Evolutionary conservation across 2,888 invertebrate species (phyloP).

Genomic region (Spodoptera picta): DNA sequence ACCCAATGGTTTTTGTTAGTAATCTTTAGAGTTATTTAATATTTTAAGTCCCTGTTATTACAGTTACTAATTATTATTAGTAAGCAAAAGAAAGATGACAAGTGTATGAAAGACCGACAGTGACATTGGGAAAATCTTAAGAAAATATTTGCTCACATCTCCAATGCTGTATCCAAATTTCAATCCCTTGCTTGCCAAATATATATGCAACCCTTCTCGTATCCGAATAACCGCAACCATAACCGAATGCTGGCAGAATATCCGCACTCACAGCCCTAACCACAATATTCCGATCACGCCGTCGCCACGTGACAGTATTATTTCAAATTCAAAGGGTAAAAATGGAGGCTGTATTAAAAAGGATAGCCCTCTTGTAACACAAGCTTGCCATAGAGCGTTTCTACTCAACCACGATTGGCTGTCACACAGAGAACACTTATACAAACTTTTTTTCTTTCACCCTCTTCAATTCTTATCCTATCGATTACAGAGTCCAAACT

Average conservation of each 20-base stretch:
- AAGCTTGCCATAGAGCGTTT: conserved; percentile 52
- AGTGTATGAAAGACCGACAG: too few relatives aligned
- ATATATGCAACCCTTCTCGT: conserved; percentile 22
- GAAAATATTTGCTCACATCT: conserved; percentile 1
- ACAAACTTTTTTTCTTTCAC: conserved; percentile 34
- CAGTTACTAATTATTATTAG: too few relatives aligned
- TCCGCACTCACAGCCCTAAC: conserved; percentile 46
- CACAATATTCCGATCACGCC: conserved; percentile 73
- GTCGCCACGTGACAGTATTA: conserved; percentile 77
- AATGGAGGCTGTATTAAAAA: conserved; percentile 77
- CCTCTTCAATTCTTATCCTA: conserved; percentile 7
- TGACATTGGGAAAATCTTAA: too few relatives aligned
- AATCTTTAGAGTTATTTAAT: too few relatives aligned
- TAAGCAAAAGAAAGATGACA: too few relatives aligned
- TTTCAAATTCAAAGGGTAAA: conserved; percentile 85
- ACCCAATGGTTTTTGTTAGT: too few relatives aligned
- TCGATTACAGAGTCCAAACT: conserved; percentile 28
- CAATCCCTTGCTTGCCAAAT: conserved; percentile 35
- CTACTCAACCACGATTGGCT: conserved; percentile 61
- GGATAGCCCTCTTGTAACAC: conserved; percentile 70
- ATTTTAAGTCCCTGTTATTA: too few relatives aligned
- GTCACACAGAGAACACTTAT: conserved; percentile 57
- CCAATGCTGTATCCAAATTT: conserved; percentile 16
- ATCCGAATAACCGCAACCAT: conserved; percentile 35
- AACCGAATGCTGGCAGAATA: conserved; percentile 35